phyloP scores from a whole-genome alignment of 1,140 invertebrate species.

The Notospermus geniculatus region DNA sequence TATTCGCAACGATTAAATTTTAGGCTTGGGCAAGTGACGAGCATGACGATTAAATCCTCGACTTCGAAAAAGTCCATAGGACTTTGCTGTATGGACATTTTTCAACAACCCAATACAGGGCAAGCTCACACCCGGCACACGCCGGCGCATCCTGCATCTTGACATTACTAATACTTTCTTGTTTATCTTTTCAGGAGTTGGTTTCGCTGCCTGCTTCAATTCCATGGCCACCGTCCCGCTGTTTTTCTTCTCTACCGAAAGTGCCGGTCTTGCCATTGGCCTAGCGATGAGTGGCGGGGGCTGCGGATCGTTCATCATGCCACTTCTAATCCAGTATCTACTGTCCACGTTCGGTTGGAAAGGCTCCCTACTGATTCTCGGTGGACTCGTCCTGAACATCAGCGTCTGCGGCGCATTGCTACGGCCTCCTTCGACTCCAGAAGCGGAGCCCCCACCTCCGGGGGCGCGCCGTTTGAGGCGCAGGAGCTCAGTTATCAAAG shows the following conservation, averaged over 20 bases:
- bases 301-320: conserved; percentile 52
- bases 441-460: not conserved
- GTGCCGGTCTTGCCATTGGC: conserved; percentile 84
- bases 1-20: no score
- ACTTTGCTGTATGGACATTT: no score
- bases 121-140: no score
- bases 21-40: no score
- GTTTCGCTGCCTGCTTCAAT: conserved; percentile 10
- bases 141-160: no score
- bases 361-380: conserved; percentile 74
- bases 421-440: conserved; percentile 60
- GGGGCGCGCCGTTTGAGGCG: no score
- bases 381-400: conserved; percentile 75
- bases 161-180: no score
- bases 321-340: conserved; percentile 44
- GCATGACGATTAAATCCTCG: no score
- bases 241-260: conserved; percentile 52
- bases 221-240: conserved; percentile 11
- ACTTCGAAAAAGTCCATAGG: no score
- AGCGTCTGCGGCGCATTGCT: conserved; percentile 77
- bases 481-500: not conserved
- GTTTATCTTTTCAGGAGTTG: conserved; percentile 3
- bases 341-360: conserved; percentile 47
- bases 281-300: conserved; percentile 65
- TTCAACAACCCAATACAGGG: no score